Conservation (phyloP, 2,797 vertebrate genomes). For the Channallabes apus region DNA sequence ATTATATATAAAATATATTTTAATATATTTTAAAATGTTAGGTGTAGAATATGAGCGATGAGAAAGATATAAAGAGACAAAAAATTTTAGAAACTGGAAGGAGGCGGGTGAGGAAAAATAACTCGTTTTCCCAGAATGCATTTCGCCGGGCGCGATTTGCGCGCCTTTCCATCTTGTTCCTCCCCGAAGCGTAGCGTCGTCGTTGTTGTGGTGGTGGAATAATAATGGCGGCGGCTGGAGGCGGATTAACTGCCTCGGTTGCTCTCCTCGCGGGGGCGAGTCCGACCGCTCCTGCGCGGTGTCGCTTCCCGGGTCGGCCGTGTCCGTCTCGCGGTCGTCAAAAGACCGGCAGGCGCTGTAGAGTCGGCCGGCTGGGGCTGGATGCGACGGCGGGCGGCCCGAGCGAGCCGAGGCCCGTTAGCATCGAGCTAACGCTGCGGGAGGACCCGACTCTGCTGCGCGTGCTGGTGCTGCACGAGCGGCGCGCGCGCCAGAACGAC, state of each 20-base stretch:
- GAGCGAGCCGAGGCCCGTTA: conserved; percentile 76
- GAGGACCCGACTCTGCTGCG: conserved; percentile 80
- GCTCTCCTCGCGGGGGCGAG: conserved; percentile 61
- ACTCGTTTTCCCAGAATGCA: conserved; percentile 74
- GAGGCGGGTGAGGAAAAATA: not conserved
- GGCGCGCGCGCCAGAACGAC: conserved; percentile 75
- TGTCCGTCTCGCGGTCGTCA: conserved; percentile 67
- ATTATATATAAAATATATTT: too few species aligned
- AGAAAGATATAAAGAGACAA: too few species aligned
- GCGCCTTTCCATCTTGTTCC: conserved; percentile 82
- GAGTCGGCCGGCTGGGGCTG: conserved; percentile 67
- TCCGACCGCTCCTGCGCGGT: conserved; percentile 66
- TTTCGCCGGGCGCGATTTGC: conserved; percentile 66
- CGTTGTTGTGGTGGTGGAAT: conserved; percentile 73
- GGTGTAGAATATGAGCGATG: too few species aligned
- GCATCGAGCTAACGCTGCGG: conserved; percentile 74
- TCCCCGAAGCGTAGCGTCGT: conserved; percentile 64
- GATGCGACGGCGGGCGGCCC: conserved; percentile 58
- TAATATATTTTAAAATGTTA: too few species aligned
- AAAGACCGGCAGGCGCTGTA: conserved; percentile 70
- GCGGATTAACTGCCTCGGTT: conserved; percentile 77
- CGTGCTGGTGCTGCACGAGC: conserved; percentile 77
- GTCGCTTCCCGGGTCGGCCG: conserved; percentile 85
- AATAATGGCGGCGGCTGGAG: conserved; percentile 89
- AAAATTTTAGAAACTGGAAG: not conserved